Evolutionary conservation across 2,113 vertebrate species (phyloP), one percentile per base, ranked within the genome.

Genomic region (Cyprinodon variegatus): DNA sequence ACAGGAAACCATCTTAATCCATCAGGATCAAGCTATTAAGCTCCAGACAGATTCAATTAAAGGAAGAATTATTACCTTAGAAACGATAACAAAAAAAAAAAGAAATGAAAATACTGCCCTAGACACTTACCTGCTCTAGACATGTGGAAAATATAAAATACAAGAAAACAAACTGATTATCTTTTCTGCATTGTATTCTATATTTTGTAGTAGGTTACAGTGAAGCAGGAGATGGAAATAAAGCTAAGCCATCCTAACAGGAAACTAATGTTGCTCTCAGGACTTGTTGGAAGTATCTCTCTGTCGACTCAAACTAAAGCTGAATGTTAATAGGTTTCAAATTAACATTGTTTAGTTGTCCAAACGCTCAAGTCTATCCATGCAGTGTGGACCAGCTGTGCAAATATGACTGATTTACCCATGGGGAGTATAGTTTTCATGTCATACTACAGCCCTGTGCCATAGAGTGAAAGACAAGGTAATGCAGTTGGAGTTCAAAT

Each of bases 281-380:
- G 36, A 69, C 78, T 76, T 75, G 70, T 87, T 65, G 59, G 84
- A 88, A 88, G 88, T 71, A 83, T 88, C 82, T 88, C 82, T 87
- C 78, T 77, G 82, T 84, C 78, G 82, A 87, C 68, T 69, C 0
- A 66, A 90, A 89, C 84, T 70, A 38, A 76, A 83, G 86, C 3
- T 83, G 74, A 91, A 90, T 78, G 79, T 86, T 89, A 91, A 93
- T 86, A 86, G 84, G 73, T 86, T 90, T 90, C 84, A 90, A 93
- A 92, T 93, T 82, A 92, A 88, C 85, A 80, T 87, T 89, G 89
- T 89, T 92, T 88, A 76, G 83, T 82, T 90, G 89, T 94, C 80
- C 64, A 88, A 93, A 86, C 84, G 81, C 65, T 67, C 38, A 72
- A 76, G 72, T 82, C 71, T 81, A 71, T 90, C 70, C 74, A 82